Conservation (phyloP, 1,140 invertebrate genomes). For the Drosophila seguyi region DNA sequence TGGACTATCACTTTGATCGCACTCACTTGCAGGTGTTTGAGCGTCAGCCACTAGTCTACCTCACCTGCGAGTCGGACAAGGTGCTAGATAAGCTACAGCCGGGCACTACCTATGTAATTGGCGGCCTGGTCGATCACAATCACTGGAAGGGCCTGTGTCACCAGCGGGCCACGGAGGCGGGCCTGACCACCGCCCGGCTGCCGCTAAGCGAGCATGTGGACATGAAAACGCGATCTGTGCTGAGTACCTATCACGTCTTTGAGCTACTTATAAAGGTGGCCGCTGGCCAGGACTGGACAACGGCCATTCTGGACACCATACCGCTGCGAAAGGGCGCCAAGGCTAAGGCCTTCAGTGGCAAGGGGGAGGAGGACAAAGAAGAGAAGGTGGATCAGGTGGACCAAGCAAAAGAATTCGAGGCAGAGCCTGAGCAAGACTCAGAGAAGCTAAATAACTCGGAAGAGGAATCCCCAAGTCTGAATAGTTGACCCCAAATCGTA, state of each 20-base stretch:
- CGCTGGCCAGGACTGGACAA: slow-evolving; percentile 93
- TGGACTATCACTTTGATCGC: slow-evolving; percentile 86
- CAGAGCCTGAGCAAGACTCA: background rate
- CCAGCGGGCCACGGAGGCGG: slow-evolving; percentile 91
- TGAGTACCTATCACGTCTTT: slow-evolving; percentile 98
- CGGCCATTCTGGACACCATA: slow-evolving; percentile 92
- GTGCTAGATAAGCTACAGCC: slow-evolving; percentile 91
- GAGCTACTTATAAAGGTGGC: slow-evolving; percentile 93
- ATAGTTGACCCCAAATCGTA: slow-evolving; percentile 29
- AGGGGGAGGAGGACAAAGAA: slow-evolving; percentile 17
- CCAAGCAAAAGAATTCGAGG: background rate
- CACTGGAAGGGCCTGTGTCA: slow-evolving; percentile 96
- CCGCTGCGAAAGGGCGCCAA: slow-evolving; percentile 91
- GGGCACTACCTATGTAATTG: slow-evolving; percentile 96
- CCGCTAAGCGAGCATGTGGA: slow-evolving; percentile 96
- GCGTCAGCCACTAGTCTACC: slow-evolving; percentile 92
- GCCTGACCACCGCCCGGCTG: slow-evolving; percentile 93
- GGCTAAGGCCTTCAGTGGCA: slow-evolving; percentile 65
- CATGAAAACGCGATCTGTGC: slow-evolving; percentile 97
- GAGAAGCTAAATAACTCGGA: background rate
- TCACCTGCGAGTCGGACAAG: slow-evolving; percentile 97
- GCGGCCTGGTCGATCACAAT: slow-evolving; percentile 99
- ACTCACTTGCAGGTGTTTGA: slow-evolving; percentile 80
- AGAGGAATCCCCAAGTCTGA: background rate
- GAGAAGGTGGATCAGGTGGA: background rate